These are phyloP conservation scores for Pantherophis guttatus DNA, from an alignment of 2,113 vertebrate species.

Conservation along the genomic window DNA sequence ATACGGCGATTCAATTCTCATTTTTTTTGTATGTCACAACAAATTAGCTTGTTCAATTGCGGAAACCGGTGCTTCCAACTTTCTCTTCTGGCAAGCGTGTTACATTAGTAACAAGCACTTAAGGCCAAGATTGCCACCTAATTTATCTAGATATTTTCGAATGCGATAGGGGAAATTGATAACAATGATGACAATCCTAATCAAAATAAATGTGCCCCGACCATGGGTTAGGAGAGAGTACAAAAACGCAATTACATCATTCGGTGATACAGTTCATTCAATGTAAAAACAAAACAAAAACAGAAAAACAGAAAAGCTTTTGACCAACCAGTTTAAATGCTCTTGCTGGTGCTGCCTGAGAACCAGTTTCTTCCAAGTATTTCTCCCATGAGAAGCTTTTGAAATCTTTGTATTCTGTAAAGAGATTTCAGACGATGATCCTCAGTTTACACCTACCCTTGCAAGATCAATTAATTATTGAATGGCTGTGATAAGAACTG, in stretches of 20 bases:
- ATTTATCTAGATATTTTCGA: neutral
- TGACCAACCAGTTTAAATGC: constrained; percentile 85
- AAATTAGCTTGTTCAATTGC: neutral
- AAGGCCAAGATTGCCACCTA: neutral
- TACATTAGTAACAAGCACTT: neutral
- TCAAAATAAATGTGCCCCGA: neutral
- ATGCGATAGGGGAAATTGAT: neutral
- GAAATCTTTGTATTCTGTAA: constrained; percentile 79
- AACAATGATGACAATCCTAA: neutral
- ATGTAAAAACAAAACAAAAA: neutral
- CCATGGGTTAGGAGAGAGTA: neutral
- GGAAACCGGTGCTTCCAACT: neutral
- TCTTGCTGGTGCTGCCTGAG: constrained; percentile 84
- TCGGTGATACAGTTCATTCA: neutral
- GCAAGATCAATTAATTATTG: constrained; percentile 1
- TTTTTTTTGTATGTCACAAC: neutral
- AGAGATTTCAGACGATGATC: constrained; percentile 2
- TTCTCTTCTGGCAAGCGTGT: neutral
- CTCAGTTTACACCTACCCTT: neutral
- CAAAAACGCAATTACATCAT: neutral
- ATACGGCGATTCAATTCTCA: neutral
- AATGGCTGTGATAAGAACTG: neutral
- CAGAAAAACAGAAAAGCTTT: constrained; percentile 5
- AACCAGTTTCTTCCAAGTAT: constrained; percentile 84
- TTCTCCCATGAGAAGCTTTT: constrained; percentile 85